Evolutionary conservation across 2,888 invertebrate species (phyloP).

Genomic region (Dynastes hyllus): DNA sequence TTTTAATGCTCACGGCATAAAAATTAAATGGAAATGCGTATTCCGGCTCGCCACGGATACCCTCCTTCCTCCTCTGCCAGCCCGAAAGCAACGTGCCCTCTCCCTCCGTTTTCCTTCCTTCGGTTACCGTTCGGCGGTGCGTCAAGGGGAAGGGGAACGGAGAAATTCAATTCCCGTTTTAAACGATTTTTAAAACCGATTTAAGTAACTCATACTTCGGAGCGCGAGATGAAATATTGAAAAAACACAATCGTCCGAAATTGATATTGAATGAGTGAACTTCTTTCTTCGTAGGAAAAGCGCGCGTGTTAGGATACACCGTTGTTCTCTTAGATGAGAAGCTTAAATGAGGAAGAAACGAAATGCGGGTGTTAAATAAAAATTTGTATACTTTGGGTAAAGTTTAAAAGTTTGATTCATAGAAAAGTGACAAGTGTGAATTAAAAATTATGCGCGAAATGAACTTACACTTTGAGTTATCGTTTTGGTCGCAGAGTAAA

Average conservation of each 20-base stretch:
- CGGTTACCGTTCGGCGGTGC: slow-evolving; percentile 52
- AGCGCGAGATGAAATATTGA: slow-evolving; percentile 51
- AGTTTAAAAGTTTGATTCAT: slow-evolving; percentile 5
- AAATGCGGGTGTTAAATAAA: slow-evolving; percentile 24
- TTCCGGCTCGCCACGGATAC: slow-evolving; percentile 52
- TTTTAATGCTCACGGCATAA: slow-evolving; percentile 69
- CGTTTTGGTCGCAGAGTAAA: too few relatives aligned
- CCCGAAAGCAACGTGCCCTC: slow-evolving; percentile 11
- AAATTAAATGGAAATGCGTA: slow-evolving; percentile 69
- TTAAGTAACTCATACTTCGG: slow-evolving; percentile 58
- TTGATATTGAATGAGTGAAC: slow-evolving; percentile 44
- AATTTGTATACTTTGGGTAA: slow-evolving; percentile 18
- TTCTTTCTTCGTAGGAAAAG: slow-evolving; percentile 29
- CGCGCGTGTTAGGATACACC: not conserved
- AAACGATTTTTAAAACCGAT: slow-evolving; percentile 71
- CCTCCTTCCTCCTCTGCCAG: slow-evolving; percentile 7
- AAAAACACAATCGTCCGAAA: slow-evolving; percentile 50
- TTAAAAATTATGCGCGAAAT: not conserved
- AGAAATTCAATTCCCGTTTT: slow-evolving; percentile 70
- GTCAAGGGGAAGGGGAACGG: slow-evolving; percentile 53
- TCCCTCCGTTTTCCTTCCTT: slow-evolving; percentile 3
- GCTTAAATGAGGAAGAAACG: slow-evolving; percentile 37
- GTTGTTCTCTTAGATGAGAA: slow-evolving; percentile 11
- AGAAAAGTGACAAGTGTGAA: not conserved
- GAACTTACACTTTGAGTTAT: too few relatives aligned